phyloP scores from a whole-genome alignment of 2,888 invertebrate genomes.

The Coelopa pilipes region DNA sequence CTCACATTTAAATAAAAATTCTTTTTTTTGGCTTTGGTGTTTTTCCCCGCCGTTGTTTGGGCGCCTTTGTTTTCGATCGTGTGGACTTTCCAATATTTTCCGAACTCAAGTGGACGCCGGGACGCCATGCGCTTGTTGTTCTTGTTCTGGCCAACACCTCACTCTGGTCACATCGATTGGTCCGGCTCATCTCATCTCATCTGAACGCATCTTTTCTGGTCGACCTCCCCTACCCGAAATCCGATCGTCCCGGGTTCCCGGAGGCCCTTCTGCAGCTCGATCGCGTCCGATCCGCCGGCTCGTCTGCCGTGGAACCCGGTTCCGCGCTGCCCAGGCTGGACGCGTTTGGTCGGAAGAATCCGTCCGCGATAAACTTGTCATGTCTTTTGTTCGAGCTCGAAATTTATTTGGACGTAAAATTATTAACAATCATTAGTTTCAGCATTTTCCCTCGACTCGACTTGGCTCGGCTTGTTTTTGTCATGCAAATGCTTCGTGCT shows the following conservation, averaged over 20 bases:
- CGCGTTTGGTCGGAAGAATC: too few species aligned
- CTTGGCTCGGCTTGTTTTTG: slow-evolving; percentile 2
- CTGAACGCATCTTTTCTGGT: too few species aligned
- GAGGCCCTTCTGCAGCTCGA: too few species aligned
- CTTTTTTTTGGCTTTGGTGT: background rate
- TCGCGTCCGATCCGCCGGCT: too few species aligned
- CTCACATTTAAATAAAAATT: slow-evolving; percentile 18
- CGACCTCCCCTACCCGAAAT: too few species aligned
- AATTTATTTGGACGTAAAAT: slow-evolving; percentile 27
- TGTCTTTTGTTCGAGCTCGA: slow-evolving; percentile 7
- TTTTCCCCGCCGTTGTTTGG: background rate
- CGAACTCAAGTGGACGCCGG: background rate
- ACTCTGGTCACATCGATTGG: too few species aligned
- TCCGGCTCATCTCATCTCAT: too few species aligned
- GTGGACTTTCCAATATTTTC: slow-evolving; percentile 1
- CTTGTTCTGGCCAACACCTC: too few species aligned
- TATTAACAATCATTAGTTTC: slow-evolving; percentile 30
- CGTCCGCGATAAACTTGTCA: slow-evolving; percentile 24
- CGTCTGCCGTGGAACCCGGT: too few species aligned
- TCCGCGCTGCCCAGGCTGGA: too few species aligned
- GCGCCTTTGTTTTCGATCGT: background rate
- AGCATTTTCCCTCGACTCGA: slow-evolving; percentile 1
- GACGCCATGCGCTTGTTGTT: slow-evolving; percentile 19
- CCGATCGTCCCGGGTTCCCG: too few species aligned
- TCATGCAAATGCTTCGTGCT: slow-evolving; percentile 18